Evolutionary conservation across 2,113 vertebrate species (phyloP), one percentile per base, ranked within the genome.

Genomic region (Antennarius striatus): DNA sequence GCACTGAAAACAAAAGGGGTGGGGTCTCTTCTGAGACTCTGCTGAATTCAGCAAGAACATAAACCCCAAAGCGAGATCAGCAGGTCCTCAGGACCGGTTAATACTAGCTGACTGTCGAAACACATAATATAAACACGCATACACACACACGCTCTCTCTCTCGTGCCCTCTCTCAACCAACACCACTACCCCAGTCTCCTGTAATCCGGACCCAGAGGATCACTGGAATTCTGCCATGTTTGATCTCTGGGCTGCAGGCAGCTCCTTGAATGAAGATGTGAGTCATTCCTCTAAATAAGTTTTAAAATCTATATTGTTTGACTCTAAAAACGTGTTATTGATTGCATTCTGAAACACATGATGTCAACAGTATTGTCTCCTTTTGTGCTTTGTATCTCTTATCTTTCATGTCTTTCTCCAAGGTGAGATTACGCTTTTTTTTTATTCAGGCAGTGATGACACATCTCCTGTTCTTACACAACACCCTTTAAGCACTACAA

Each of bases 31-130:
- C 36, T 15, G 73, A 66, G 62, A 66, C 64, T 57, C 32, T 36
- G 64, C 77, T 81, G 71, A 83, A 84, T 81, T 84, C 81, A 79
- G 77, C 59, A 68, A 46, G 61, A 79, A 60, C 62, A 72, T 73
- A 70, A 85, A 76, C 78, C 77, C 63, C 1, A 6, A 60, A 10
- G 3, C 9, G 30, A 40, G 57, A 64, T 61, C 66, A 73, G 48
- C 54, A 46, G 47, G 71, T 81, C 56, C 42, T 61, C 43, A 51
- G 58, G 47, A 22, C 42, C 47, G 30, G 62, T 77, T 54, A 61
- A 68, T 43, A 50, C 46, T n/a, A 17, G 57, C 54, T 28, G 54
- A 49, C 52, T 66, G 43, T 52, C 3, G 10, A 71, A 30, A 61
- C 56, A 46, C 67, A 63, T 17, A 7, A 28, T 6, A 6, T 32